Base-by-base conservation (phyloP, 2,888 invertebrate species). In the Trypoxylon attenuatum region DNA sequence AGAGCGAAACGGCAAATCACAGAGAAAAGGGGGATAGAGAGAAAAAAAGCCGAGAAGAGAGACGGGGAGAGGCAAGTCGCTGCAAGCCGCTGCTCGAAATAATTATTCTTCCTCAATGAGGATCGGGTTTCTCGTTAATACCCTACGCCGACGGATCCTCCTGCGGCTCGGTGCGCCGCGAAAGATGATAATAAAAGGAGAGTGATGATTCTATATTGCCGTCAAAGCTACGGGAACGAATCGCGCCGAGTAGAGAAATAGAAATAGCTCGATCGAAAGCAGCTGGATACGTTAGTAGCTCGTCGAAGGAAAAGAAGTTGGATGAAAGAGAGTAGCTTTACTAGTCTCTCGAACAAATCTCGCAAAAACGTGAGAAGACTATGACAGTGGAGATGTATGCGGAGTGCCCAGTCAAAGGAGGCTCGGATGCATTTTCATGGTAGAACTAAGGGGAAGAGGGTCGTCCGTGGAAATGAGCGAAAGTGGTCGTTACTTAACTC, bases 21-120 rank as follows among this genome's bases (percentile, higher is more conserved):
- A n/a, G n/a, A n/a, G n/a, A n/a, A n/a, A n/a, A n/a, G n/a, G n/a
- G n/a, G n/a, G n/a, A n/a, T n/a, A n/a, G 49, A 50, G 45, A 49
- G 57, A 27, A 55, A 41, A 56, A 62, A 51, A 64, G 41, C 19
- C 25, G 51, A 49, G 43, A 52, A 49, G 53, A 29, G 29, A 29
- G 29, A 10, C n/a, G 8, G 8, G 33, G 33, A 2, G 13, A 33
- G 5, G 10, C 13, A 33, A 33, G 33, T n/a, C n/a, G n/a, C n/a
- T n/a, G n/a, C n/a, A n/a, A n/a, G n/a, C n/a, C n/a, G 69, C 77
- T 80, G 68, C 77, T 80, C 65, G 77, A 80, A 81, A 82, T 79
- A 79, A 82, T 82, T 73, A 76, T 79, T 70, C 54, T 52, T 62
- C 56, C 58, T 63, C 64, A 64, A 29, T 38, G 65, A 53, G 53